These are phyloP conservation scores for Apaloderma vittatum DNA, from an alignment of 2,113 vertebrate genomes.

Conservation along the genomic window DNA sequence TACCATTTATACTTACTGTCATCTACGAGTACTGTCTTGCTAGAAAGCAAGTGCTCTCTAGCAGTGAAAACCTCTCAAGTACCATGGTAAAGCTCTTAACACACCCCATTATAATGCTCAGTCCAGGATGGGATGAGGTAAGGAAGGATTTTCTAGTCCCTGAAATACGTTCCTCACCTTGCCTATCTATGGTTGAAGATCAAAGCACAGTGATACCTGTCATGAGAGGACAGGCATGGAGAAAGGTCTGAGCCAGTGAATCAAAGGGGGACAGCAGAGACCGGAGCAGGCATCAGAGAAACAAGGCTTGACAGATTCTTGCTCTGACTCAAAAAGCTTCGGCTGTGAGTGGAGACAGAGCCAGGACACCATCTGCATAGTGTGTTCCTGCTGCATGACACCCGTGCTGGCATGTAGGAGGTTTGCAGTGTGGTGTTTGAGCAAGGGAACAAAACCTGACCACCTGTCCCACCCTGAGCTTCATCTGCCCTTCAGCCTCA, in stretches of 20 bases:
- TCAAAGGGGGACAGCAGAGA: background rate
- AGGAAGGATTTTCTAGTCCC: background rate
- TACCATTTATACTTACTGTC: background rate
- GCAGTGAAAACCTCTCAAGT: background rate
- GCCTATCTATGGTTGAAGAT: background rate
- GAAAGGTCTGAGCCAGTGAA: background rate
- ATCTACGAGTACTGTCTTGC: background rate
- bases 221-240: background rate
- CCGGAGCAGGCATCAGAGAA: background rate
- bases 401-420: accelerated
- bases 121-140: background rate
- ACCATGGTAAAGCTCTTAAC: background rate
- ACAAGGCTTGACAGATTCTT: background rate
- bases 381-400: background rate
- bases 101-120: background rate
- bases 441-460: background rate
- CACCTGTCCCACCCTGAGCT: background rate
- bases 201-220: background rate
- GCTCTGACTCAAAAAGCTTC: background rate
- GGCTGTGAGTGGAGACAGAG: background rate
- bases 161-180: background rate
- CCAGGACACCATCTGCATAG: background rate
- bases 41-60: background rate
- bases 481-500: background rate
- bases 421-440: background rate